Evolutionary conservation across 2,888 invertebrate species (phyloP).

Genomic region (Bursaphelenchus okinawaensis): DNA sequence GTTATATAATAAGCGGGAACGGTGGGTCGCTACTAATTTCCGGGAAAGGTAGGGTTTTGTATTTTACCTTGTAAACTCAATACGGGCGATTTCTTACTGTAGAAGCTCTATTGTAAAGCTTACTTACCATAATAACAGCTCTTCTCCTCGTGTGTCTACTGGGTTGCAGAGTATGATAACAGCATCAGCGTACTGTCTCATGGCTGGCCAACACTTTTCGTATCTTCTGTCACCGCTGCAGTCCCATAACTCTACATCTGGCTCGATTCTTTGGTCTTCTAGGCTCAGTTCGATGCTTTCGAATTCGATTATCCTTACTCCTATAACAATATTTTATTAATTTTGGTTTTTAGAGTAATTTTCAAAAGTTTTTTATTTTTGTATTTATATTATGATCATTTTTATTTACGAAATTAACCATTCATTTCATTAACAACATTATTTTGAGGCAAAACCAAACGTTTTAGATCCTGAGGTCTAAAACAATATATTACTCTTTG

Average conservation of each 20-base stretch:
- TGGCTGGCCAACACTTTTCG: constrained; percentile 73
- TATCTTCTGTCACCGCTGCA: constrained; percentile 74
- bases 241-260: constrained; percentile 74
- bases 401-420: not conserved
- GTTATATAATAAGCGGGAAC: no score
- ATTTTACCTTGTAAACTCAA: no score
- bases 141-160: constrained; percentile 53
- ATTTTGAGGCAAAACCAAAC: no score
- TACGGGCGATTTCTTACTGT: no score
- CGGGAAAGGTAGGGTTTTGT: no score
- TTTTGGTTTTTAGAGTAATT: constrained; percentile 7
- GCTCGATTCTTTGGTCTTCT: constrained; percentile 64
- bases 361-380: constrained; percentile 9
- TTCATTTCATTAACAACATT: no score
- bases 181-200: constrained; percentile 68
- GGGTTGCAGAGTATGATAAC: constrained; percentile 70
- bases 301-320: constrained; percentile 70
- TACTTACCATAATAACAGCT: constrained; percentile 45
- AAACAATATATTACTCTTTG: no score
- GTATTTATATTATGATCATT: not conserved
- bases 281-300: constrained; percentile 67
- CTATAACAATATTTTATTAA: constrained; percentile 18
- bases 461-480: no score
- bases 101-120: no score
- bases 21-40: no score